Percentiles rank a stretch among this genome's conserved stretches.
These are phyloP conservation scores for Pelosia muscerda DNA, from an alignment of 2,888 invertebrate species.

Conservation along the genomic window DNA sequence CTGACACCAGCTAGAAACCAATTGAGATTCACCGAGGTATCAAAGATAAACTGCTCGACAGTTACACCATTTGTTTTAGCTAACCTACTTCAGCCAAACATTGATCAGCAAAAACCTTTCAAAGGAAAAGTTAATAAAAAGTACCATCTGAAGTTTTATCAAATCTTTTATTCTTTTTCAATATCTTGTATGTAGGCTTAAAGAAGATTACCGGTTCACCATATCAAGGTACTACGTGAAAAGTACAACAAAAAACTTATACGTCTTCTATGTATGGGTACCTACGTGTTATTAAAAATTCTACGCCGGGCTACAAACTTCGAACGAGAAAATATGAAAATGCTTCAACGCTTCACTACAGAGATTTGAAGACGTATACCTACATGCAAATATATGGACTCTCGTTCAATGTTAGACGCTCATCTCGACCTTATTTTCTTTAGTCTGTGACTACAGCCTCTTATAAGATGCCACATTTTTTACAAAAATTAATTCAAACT, in stretches of 20 bases:
- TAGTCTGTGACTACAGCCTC: neutral
- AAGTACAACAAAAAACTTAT: constrained; percentile 19
- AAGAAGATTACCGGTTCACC: constrained; percentile 4
- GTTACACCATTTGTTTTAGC: too few species aligned
- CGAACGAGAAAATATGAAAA: constrained; percentile 27
- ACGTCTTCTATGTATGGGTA: neutral
- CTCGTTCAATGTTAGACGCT: constrained; percentile 9
- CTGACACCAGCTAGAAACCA: neutral
- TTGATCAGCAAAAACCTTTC: neutral
- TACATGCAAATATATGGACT: constrained; percentile 4
- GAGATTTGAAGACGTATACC: constrained; percentile 9
- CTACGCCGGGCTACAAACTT: constrained; percentile 25
- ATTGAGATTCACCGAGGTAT: neutral
- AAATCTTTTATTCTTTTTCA: neutral
- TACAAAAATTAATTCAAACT: too few species aligned
- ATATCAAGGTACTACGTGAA: constrained; percentile 19
- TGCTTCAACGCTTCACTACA: constrained; percentile 14
- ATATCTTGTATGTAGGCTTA: neutral
- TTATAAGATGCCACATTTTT: too few species aligned
- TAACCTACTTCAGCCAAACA: too few species aligned
- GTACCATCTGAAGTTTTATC: neutral
- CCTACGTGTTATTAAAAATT: constrained; percentile 40
- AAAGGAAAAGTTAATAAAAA: neutral
- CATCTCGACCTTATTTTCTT: neutral
- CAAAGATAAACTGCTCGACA: too few species aligned